phyloP scores from a whole-genome alignment of 2,113 vertebrate genomes.

The Noctilio leporinus region DNA sequence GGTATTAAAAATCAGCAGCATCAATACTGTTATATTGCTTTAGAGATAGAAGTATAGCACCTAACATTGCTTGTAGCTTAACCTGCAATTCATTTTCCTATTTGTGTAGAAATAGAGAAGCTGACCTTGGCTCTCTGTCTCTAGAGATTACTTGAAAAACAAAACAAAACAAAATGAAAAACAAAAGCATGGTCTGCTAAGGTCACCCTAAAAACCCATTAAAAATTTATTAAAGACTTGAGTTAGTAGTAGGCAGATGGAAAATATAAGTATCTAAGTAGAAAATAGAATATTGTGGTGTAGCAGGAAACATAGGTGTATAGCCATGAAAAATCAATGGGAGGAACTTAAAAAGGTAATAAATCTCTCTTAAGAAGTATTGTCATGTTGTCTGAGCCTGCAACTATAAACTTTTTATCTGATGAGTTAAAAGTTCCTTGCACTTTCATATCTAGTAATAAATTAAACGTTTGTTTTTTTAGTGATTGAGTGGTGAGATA shows the following conservation, averaged over 20 bases:
- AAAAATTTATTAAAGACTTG: constrained; percentile 32
- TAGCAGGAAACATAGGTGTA: constrained; percentile 25
- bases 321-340: constrained; percentile 62
- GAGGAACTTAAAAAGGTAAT: constrained; percentile 37
- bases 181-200: constrained; percentile 43
- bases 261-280: constrained; percentile 51
- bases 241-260: constrained; percentile 49
- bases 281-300: constrained; percentile 48
- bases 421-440: constrained; percentile 30
- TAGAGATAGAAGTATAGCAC: not conserved
- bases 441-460: not conserved
- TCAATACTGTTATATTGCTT: not conserved
- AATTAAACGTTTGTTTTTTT: not conserved
- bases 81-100: constrained; percentile 53
- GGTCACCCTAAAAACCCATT: constrained; percentile 49
- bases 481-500: not conserved
- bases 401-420: constrained; percentile 30
- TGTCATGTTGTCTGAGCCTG: constrained; percentile 52
- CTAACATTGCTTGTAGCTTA: constrained; percentile 30
- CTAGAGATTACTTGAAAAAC: constrained; percentile 47
- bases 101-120: constrained; percentile 53
- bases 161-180: too few species aligned
- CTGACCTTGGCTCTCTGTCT: constrained; percentile 47
- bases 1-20: not conserved
- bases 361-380: constrained; percentile 53